Base-by-base conservation (phyloP, 1,140 invertebrate species). In the Mizuhopecten yessoensis region DNA sequence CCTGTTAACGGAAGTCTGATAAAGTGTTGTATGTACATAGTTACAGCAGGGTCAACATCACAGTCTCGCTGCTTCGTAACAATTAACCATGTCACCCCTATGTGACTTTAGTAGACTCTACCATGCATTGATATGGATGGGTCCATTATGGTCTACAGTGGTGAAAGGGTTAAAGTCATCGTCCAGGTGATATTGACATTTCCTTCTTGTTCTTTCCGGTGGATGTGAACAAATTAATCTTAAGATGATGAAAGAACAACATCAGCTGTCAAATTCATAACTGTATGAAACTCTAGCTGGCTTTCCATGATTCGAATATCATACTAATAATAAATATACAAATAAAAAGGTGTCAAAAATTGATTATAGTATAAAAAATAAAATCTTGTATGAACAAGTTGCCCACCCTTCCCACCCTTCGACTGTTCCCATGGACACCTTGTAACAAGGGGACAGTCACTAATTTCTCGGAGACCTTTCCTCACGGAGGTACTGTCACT, bases 321-420 rank as follows among this genome's bases (percentile, higher is more conserved):
- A 29, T 75, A 75, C 57, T 75, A n/a, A 75, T 75, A 75, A 75
- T 75, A 75, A 75, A 75, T 75, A 75, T 75, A 75, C 57, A 75
- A 75, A 75, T 75, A 75, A 75, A 75, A 75, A 75, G 57, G 57
- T 75, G 57, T 75, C 57, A 75, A 75, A 75, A 75, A 75, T 75
- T 75, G 57, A 75, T 75, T 75, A 75, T 29, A 75, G 57, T 75
- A 75, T 75, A 75, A 75, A 75, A 75, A 75, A 75, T 75, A 75
- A 75, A 75, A 75, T 75, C 57, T 75, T 75, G 57, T 75, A 29
- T 9, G 57, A 75, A 75, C 57, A 75, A 75, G 57, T 75, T 29
- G 9, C 57, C 57, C 57, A n/a, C 57, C 57, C 57, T 3, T n/a
- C 57, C 57, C 57, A 9, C 57, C 57, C 57, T 3, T 5, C 23